Base-by-base conservation (phyloP, 2,113 vertebrate species). In the Ploceus nigricollis region DNA sequence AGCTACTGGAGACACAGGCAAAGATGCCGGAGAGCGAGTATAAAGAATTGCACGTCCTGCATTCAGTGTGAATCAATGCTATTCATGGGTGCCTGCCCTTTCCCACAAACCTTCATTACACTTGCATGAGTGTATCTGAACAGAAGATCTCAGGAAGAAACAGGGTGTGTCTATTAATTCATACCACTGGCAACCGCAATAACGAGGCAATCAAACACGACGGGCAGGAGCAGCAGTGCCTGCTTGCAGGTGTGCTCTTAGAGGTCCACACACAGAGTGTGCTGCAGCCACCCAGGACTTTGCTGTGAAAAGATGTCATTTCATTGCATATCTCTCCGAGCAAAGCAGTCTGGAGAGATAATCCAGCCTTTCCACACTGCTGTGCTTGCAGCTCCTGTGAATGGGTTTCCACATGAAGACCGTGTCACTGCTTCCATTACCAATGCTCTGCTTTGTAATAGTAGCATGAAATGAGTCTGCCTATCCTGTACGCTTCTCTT, bases 111-210 rank as follows among this genome's bases (percentile, higher is more conserved):
- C 47, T 83, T 93, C 86, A 57, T 94, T 86, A 90, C 51, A 24
- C 69, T 94, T 90, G n/a, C 40, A 71, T 39, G 30, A 83, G 18
- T 42, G 24, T 68, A 60, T 58, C 72, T 87, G 71, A 80, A 72
- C 70, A 82, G 71, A 85, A 51, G n/a, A 95, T 95, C 86, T 90
- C 54, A 60, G 78, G 80, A 94, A 91, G 71, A 54, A 94, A 14
- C 0, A 2, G 30, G 85, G 45, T 76, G 92, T 88, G 68, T 60
- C 31, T 30, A 8, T 56, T 58, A 88, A 70, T 70, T 95, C 90
- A 63, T 33, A 47, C 31, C 56, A 40, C 37, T 5, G 60, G 80
- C 57, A 93, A 63, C 63, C 12, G 35, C 83, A 77, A 3, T 37
- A 65, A 78, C n/a, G 50, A 90, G 90, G 86, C 73, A 78, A 82